Percentiles rank a stretch among this genome's conserved stretches.
phyloP scores from a whole-genome alignment of 1,140 invertebrate genomes.

The Sycophaga agraensis region DNA sequence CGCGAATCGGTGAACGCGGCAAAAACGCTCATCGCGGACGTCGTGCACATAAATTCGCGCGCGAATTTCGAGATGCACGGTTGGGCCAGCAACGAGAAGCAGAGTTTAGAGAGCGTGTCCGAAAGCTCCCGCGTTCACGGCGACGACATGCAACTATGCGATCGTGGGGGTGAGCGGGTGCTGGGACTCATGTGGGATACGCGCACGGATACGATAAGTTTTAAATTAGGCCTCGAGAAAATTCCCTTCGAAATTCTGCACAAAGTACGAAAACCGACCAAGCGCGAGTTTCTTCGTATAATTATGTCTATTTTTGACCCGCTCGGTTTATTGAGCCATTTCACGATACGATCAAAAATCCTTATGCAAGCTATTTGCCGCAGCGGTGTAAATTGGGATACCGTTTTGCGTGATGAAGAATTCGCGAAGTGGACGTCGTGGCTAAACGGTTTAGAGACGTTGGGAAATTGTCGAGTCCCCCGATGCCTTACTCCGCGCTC shows the following conservation, averaged over 20 bases:
- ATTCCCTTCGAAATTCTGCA: background rate
- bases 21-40: background rate
- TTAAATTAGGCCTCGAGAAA: background rate
- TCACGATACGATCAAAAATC: background rate
- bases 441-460: background rate
- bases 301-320: slow-evolving; percentile 3
- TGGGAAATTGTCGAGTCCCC: background rate
- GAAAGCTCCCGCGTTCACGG: background rate
- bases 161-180: background rate
- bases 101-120: background rate
- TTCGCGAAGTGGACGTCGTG: background rate
- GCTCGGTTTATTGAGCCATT: background rate
- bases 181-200: background rate
- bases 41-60: background rate
- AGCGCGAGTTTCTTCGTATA: background rate
- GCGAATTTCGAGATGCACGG: background rate
- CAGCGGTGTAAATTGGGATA: background rate
- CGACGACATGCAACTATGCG: background rate
- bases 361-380: background rate
- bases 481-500: background rate
- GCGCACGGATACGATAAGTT: background rate
- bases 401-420: background rate
- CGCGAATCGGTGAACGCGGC: background rate
- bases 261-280: background rate
- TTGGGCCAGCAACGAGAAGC: background rate